Evolutionary conservation across 2,888 invertebrate species (phyloP).

Genomic region (Cylloceria caligata): DNA sequence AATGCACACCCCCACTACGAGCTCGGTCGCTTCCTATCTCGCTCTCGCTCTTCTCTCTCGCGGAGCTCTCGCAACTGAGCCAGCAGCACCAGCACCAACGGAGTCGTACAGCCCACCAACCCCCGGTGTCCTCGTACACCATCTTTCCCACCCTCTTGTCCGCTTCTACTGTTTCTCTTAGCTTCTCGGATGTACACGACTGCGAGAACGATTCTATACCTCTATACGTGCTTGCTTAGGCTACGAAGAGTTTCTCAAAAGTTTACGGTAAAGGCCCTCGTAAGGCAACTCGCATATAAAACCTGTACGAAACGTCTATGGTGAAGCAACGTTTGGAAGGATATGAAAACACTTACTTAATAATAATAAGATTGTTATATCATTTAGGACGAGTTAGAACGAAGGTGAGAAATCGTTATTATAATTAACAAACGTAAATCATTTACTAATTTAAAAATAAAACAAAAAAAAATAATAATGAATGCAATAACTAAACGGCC

Average conservation of each 20-base stretch:
- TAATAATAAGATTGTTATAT: too few relatives aligned
- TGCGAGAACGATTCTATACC: slow-evolving; percentile 49
- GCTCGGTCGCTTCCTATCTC: slow-evolving; percentile 66
- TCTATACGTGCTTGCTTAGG: slow-evolving; percentile 20
- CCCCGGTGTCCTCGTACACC: slow-evolving; percentile 65
- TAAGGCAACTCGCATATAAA: slow-evolving; percentile 2
- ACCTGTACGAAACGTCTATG: background rate
- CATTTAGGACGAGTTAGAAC: too few relatives aligned
- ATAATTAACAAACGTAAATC: too few relatives aligned
- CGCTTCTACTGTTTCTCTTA: slow-evolving; percentile 58
- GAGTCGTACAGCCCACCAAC: slow-evolving; percentile 62
- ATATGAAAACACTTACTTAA: too few relatives aligned
- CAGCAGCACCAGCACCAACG: slow-evolving; percentile 38
- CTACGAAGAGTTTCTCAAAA: background rate
- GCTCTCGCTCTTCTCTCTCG: slow-evolving; percentile 74
- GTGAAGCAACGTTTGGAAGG: too few relatives aligned
- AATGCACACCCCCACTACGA: slow-evolving; percentile 83
- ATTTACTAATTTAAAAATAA: background rate
- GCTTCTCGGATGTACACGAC: slow-evolving; percentile 59
- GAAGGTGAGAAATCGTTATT: too few relatives aligned
- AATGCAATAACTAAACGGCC: background rate
- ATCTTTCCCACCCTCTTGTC: slow-evolving; percentile 70
- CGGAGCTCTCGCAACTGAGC: slow-evolving; percentile 47
- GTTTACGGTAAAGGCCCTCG: slow-evolving; percentile 18
- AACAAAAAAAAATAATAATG: too few relatives aligned